A percentile compares a stretch with the other conserved stretches of the same genome.
phyloP scores from a whole-genome alignment of 2,888 invertebrate species.

The Diabrotica balteata region DNA sequence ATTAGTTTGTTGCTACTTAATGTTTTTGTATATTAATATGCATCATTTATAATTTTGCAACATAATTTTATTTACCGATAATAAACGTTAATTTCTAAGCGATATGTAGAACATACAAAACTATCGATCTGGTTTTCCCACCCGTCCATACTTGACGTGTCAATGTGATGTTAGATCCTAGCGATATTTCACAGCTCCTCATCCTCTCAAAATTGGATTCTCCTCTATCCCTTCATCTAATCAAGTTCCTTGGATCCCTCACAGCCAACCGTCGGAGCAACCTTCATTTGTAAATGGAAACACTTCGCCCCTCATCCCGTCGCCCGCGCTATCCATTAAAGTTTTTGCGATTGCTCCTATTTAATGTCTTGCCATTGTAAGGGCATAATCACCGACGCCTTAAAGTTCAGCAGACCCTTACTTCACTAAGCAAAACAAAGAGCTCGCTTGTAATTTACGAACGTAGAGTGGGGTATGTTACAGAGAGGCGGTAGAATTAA shows the following conservation, averaged over 20 bases:
- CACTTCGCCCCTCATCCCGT: background rate
- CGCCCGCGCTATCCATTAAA: constrained; percentile 13
- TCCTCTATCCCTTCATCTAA: constrained; percentile 17
- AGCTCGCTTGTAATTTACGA: constrained; percentile 40
- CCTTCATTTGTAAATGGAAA: constrained; percentile 27
- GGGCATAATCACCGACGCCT: constrained; percentile 51
- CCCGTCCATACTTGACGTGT: constrained; percentile 8
- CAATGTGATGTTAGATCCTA: constrained; percentile 6
- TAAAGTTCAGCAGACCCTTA: constrained; percentile 46
- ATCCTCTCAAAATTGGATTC: constrained; percentile 22
- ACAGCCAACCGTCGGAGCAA: constrained; percentile 5
- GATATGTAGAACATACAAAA: too few relatives aligned
- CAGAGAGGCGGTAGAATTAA: too few relatives aligned
- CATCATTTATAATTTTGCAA: too few relatives aligned
- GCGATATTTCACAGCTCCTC: constrained; percentile 9
- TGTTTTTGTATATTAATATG: too few relatives aligned
- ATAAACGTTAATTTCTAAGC: too few relatives aligned
- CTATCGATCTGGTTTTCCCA: constrained; percentile 1
- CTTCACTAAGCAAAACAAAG: constrained; percentile 54
- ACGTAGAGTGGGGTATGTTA: too few relatives aligned
- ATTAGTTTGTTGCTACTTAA: too few relatives aligned
- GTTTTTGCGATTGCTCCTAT: constrained; percentile 31
- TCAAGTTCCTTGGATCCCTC: constrained; percentile 24
- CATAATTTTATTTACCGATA: too few relatives aligned
- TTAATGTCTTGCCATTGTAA: constrained; percentile 48